Conservation (phyloP, 2,113 vertebrate genomes). For the Pachypanchax playfairii region DNA sequence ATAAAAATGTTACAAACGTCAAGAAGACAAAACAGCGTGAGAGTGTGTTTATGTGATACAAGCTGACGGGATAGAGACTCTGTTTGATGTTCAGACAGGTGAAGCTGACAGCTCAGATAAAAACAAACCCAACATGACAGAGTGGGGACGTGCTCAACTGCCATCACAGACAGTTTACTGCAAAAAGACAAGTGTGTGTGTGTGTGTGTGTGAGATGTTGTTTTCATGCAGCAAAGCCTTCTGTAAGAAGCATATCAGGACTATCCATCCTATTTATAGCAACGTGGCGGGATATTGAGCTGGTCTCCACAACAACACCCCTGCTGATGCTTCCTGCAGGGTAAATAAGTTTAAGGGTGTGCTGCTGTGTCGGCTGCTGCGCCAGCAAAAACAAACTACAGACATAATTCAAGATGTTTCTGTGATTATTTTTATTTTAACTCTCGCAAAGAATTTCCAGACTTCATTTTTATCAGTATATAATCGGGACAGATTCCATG, state of each 20-base stretch:
- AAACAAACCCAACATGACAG: conserved; percentile 31
- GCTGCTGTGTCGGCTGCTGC: conserved; percentile 1
- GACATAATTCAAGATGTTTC: conserved; percentile 8
- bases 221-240: conserved; percentile 53
- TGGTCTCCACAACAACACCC: conserved; percentile 45
- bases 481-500: conserved; percentile 51
- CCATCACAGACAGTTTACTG: not conserved
- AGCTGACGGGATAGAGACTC: conserved; percentile 30
- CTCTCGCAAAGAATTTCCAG: not conserved
- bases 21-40: not conserved
- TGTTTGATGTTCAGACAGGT: conserved; percentile 41
- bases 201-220: conserved; percentile 24
- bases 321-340: conserved; percentile 31
- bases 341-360: conserved; percentile 21
- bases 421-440: not conserved
- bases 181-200: conserved; percentile 9
- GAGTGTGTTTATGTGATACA: conserved; percentile 18
- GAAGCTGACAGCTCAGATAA: conserved; percentile 40
- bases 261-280: conserved; percentile 63
- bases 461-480: conserved; percentile 33
- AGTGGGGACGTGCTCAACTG: conserved; percentile 24
- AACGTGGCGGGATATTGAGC: conserved; percentile 40
- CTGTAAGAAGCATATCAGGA: conserved; percentile 45
- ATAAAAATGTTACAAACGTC: too few relatives aligned
- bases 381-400: not conserved